A percentile compares a stretch with the other conserved stretches of the same genome.
Evolutionary conservation across 2,113 vertebrate species (phyloP).

Genomic region (Vicugna pacos): DNA sequence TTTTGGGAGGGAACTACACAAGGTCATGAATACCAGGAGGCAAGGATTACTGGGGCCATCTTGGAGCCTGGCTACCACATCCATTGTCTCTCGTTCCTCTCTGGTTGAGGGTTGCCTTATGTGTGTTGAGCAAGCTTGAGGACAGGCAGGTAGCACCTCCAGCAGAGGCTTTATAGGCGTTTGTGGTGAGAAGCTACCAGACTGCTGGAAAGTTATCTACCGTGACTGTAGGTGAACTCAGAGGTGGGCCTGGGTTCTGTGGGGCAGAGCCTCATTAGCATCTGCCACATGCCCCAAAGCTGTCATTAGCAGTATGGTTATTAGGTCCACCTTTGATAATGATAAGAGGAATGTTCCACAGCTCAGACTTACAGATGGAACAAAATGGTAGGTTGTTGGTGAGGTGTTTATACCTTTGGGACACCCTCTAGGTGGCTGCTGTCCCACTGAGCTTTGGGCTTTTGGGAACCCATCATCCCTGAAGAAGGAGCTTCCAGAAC

Average conservation of each 20-base stretch:
- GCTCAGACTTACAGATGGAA: slow-evolving; percentile 28
- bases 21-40: background rate
- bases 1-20: background rate
- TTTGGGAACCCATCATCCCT: slow-evolving; percentile 70
- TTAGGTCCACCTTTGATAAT: slow-evolving; percentile 74
- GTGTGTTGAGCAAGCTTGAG: background rate
- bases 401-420: slow-evolving; percentile 49
- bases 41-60: background rate
- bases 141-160: background rate
- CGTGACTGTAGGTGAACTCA: background rate
- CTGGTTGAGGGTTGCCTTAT: background rate
- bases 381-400: slow-evolving; percentile 45
- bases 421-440: background rate
- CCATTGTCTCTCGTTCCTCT: background rate
- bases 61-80: background rate
- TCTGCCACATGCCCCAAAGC: slow-evolving; percentile 32
- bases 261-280: background rate
- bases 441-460: slow-evolving; percentile 45
- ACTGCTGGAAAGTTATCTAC: background rate
- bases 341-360: slow-evolving; percentile 65
- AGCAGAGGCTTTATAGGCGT: background rate
- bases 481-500: slow-evolving; percentile 64
- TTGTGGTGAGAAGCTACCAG: background rate
- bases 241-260: background rate
- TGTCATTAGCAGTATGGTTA: slow-evolving; percentile 45